These are phyloP conservation scores for Petrocephalus sullivani DNA, from an alignment of 2,797 vertebrate species.

Conservation along the genomic window DNA sequence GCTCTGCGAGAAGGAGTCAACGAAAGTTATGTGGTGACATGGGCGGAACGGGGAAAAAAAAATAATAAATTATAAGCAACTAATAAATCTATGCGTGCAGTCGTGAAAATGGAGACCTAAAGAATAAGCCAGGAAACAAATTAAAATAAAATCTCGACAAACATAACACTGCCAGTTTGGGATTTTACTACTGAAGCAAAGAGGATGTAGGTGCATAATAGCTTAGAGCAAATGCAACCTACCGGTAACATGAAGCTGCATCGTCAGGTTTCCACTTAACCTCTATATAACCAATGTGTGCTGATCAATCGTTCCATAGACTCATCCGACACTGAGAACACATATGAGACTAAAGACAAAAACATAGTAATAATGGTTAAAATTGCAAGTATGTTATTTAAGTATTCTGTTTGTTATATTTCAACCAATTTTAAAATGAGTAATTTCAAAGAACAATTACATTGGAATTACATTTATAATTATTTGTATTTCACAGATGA, in stretches of 20 bases:
- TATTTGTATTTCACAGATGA: background rate
- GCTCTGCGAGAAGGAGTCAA: background rate
- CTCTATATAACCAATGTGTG: background rate
- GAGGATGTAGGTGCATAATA: background rate
- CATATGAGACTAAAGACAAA: background rate
- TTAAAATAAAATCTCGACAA: constrained; percentile 2
- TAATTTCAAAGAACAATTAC: background rate
- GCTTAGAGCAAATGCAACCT: background rate
- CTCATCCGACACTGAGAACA: background rate
- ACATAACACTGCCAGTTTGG: constrained; percentile 1
- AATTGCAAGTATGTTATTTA: background rate
- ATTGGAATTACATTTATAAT: background rate
- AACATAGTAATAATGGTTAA: background rate
- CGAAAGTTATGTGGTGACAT: background rate
- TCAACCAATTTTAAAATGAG: background rate
- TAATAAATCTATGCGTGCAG: background rate
- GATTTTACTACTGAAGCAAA: background rate
- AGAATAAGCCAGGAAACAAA: background rate
- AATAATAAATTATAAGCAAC: background rate
- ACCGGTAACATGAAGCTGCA: background rate
- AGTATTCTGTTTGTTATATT: background rate
- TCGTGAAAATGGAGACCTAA: background rate
- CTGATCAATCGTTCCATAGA: background rate
- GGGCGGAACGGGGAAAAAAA: background rate
- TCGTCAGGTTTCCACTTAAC: background rate